Evolutionary conservation across 2,888 invertebrate species (phyloP), one percentile per base, ranked within the genome.

Genomic region (Noctua pronuba): DNA sequence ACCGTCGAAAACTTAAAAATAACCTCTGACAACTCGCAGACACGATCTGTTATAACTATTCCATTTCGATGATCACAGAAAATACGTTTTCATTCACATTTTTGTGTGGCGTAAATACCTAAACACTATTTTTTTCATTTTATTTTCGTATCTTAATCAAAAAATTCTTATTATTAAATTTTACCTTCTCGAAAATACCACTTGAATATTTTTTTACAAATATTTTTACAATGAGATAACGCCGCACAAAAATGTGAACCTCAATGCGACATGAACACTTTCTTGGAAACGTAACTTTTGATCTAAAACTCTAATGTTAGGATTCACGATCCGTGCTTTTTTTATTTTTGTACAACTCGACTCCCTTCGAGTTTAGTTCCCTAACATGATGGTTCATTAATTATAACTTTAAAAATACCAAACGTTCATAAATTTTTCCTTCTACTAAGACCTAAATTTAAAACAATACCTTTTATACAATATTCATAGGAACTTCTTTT

Each of bases 401-500:
- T 94, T 93, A 95, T 96, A 96, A 95, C 95, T 91, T 95, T 96
- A 96, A 96, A 96, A 96, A 95, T 95, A 96, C 96, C 96, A 95
- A 96, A 96, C 96, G 93, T 95, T 94, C 95, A 95, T 96, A 96
- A 96, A 95, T 95, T 96, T 96, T 96, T 95, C 94, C 95, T 93
- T 96, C 95, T 95, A 95, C 95, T 96, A 96, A 95, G 95, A 96
- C 95, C 96, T 96, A 96, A 96, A 96, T 95, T 96, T 96, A 96
- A 96, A 96, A 91, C 95, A 96, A 96, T 96, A 96, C 95, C 93
- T 94, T 96, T 96, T 96, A 96, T 96, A 96, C 96, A 96, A 96
- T 96, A 96, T 96, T 96, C 95, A 96, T 96, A 96, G 96, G 96
- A 96, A 96, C 96, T 96, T 96, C 95, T 95, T 96, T 96, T 96